These are phyloP conservation scores for Strongylocentrotus purpuratus DNA, from an alignment of 35 echinoderm and acorn worm species.

Conservation along the genomic window DNA sequence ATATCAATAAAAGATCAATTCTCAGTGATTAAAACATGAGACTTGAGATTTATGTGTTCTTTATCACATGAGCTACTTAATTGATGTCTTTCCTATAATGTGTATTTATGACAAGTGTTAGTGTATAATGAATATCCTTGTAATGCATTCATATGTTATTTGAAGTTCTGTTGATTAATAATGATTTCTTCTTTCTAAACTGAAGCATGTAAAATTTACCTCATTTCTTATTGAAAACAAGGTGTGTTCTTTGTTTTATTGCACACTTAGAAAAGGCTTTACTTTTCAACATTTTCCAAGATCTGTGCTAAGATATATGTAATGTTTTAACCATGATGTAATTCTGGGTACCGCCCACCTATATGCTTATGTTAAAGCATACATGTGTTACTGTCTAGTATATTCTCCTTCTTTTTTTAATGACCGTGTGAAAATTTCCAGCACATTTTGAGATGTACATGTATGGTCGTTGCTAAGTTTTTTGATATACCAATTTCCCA, in stretches of 20 bases:
- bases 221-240: neutral
- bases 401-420: too few species aligned
- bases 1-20: neutral
- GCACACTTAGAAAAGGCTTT: neutral
- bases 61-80: neutral
- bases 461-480: neutral
- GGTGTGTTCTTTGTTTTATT: neutral
- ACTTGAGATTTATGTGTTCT: neutral
- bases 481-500: too few species aligned
- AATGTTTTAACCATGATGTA: neutral
- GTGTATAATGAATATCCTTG: neutral
- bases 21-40: neutral
- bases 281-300: neutral
- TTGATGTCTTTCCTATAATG: neutral
- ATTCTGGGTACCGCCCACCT: neutral
- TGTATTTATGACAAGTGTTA: neutral
- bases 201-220: conserved; percentile 7
- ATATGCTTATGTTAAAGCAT: neutral
- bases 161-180: neutral
- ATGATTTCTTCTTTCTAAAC: neutral
- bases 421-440: neutral
- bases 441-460: neutral
- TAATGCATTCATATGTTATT: neutral
- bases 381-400: neutral
- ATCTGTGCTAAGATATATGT: neutral